phyloP scores from a whole-genome alignment of 2,888 invertebrate genomes.

The Cephonodes hylas region DNA sequence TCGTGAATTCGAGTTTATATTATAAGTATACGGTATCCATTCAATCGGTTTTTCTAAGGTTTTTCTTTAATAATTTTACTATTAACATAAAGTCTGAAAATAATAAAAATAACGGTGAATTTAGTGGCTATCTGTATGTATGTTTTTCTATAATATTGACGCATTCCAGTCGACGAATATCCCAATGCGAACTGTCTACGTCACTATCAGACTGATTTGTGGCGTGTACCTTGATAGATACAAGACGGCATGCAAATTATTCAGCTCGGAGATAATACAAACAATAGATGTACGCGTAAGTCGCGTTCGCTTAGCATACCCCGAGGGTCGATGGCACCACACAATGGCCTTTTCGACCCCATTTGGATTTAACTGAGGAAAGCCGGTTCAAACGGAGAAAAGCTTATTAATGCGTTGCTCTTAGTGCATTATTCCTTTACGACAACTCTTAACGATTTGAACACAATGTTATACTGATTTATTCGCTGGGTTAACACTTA shows the following conservation, averaged over 20 bases:
- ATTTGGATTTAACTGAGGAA: constrained; percentile 10
- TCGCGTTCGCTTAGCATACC: constrained; percentile 35
- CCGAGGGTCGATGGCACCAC: constrained; percentile 40
- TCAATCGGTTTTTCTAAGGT: no score
- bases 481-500: neutral
- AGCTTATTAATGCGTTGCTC: constrained; percentile 6
- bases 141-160: neutral
- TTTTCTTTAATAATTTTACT: no score
- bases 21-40: no score
- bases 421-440: constrained; percentile 4
- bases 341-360: constrained; percentile 33
- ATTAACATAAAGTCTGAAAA: no score
- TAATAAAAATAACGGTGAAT: no score
- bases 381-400: constrained; percentile 9
- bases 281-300: constrained; percentile 36
- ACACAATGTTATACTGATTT: neutral
- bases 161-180: neutral
- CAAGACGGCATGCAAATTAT: constrained; percentile 26
- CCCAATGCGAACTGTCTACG: neutral
- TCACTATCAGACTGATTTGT: constrained; percentile 8
- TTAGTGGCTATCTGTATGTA: no score
- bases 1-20: no score
- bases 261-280: constrained; percentile 31
- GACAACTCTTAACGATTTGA: neutral
- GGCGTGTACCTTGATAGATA: constrained; percentile 23